phyloP scores from a whole-genome alignment of 1,140 invertebrate species.

The Bombus ignitus region DNA sequence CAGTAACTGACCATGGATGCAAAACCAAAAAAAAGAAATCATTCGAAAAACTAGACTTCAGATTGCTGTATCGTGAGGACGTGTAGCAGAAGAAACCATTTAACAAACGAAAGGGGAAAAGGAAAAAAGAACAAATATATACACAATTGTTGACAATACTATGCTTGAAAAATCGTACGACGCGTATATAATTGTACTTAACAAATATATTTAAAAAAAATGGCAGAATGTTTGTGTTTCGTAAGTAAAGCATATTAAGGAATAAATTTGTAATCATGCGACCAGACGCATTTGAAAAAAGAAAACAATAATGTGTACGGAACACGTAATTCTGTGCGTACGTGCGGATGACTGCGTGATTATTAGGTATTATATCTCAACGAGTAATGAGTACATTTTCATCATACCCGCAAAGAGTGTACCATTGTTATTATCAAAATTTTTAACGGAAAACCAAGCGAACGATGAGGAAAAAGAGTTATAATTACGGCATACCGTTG shows the following conservation, averaged over 20 bases:
- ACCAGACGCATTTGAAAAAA: conserved; percentile 38
- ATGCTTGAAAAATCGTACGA: conserved; percentile 74
- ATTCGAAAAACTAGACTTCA: conserved; percentile 27
- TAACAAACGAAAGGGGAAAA: conserved; percentile 29
- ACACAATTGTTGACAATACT: conserved; percentile 79
- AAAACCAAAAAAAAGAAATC: conserved; percentile 40
- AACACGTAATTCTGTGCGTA: conserved; percentile 65
- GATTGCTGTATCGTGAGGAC: conserved; percentile 33
- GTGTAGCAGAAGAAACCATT: conserved; percentile 43
- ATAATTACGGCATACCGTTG: conserved; percentile 44
- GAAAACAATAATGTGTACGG: conserved; percentile 31
- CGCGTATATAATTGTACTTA: conserved; percentile 73
- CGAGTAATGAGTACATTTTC: conserved; percentile 58
- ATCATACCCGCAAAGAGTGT: conserved; percentile 58
- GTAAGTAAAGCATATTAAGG: conserved; percentile 66
- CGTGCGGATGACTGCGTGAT: conserved; percentile 66
- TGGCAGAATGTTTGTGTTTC: conserved; percentile 69
- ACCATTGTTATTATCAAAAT: conserved; percentile 66
- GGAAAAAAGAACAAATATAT: conserved; percentile 59
- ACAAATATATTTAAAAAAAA: conserved; percentile 67
- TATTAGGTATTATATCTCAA: conserved; percentile 66
- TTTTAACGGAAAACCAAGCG: conserved; percentile 52
- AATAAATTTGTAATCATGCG: conserved; percentile 49
- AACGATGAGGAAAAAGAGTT: conserved; percentile 4
- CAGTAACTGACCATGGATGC: conserved; percentile 32